Evolutionary conservation across 1,140 invertebrate species (phyloP), one percentile per base, ranked within the genome.

Genomic region (Araneus ventricosus): DNA sequence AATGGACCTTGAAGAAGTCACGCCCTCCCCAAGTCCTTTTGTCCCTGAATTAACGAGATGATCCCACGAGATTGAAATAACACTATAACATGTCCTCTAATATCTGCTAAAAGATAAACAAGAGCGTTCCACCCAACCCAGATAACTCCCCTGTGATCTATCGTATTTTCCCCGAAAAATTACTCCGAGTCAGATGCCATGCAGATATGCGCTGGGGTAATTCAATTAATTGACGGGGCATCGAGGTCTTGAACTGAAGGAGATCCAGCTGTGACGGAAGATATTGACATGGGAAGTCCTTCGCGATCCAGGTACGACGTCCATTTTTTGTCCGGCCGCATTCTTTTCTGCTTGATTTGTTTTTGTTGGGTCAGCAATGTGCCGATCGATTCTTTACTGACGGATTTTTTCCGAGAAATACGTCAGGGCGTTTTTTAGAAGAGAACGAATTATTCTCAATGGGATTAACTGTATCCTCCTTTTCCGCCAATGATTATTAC

Each of bases 291-390:
- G 89, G 63, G 57, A 61, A 27, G 63, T 52, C 88, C 61, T 41
- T 57, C 22, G 37, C 61, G 14, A 59, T 90, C 79, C 89, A 84
- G 89, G 89, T 91, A 90, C 30, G 61, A 84, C 20, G 52, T 34
- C 57, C 37, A 63, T 91, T 90, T 90, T 91, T 91, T 91, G 79
- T 91, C 57, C 57, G 3, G 75, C 30, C 22, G 57, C 89, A 91
- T 91, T 91, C 79, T 67, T 82, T 82, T 45, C n/a, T 52, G 39
- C n/a, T 84, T 84, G 79, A 84, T 91, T 91, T 91, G 79, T 91
- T 91, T 91, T 84, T 84, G 79, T 84, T 91, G 52, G 89, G 22
- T 91, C 75, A 90, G 88, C 88, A 34, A 80, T 80, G 45, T 90
- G 8, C 22, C 20, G 88, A 90, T 90, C 88, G 88, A 82, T 79